These are phyloP conservation scores for Trididemnum clinides DNA, from an alignment of 23 tunicate genomes.

Conservation along the genomic window DNA sequence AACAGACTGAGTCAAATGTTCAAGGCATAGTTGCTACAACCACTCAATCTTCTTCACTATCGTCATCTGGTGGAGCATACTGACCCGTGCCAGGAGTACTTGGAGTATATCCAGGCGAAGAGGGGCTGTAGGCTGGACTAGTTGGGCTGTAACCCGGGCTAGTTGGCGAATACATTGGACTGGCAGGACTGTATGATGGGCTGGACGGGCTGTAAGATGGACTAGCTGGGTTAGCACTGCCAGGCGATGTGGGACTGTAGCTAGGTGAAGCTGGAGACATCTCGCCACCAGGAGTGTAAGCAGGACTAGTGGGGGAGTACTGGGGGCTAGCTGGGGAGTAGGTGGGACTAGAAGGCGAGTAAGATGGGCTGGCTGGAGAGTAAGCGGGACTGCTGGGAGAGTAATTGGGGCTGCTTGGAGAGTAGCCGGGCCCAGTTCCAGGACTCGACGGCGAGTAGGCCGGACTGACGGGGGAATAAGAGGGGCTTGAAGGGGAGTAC, in stretches of 20 bases:
- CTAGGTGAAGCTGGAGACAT: conserved; percentile 78
- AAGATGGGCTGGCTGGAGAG: conserved; percentile 73
- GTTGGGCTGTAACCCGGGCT: conserved; percentile 96
- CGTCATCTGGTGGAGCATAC: conserved; percentile 54
- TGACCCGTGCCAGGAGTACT: conserved; percentile 79
- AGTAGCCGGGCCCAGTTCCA: conserved; percentile 60
- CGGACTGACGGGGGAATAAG: conserved; percentile 90
- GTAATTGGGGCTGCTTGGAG: conserved; percentile 38
- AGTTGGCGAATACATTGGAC: conserved; percentile 71
- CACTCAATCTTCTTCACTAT: conserved; percentile 86
- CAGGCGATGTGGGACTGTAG: conserved; percentile 76
- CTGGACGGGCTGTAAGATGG: conserved; percentile 70
- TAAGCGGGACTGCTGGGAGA: conserved; percentile 64
- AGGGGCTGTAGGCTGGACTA: conserved; percentile 87
- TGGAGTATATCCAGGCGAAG: conserved; percentile 89
- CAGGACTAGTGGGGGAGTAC: conserved; percentile 96
- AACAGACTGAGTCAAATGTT: too few species aligned
- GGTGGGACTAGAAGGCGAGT: conserved; percentile 68
- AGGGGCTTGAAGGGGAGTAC: conserved; percentile 87
- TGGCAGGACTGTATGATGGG: conserved; percentile 85
- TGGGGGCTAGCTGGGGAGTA: conserved; percentile 88
- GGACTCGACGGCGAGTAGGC: conserved; percentile 78
- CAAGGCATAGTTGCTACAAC: too few species aligned
- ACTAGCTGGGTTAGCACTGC: conserved; percentile 63
- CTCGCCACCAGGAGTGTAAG: conserved; percentile 90